Base-by-base conservation (phyloP, 2,113 vertebrate species). In the Burhinus bistriatus region DNA sequence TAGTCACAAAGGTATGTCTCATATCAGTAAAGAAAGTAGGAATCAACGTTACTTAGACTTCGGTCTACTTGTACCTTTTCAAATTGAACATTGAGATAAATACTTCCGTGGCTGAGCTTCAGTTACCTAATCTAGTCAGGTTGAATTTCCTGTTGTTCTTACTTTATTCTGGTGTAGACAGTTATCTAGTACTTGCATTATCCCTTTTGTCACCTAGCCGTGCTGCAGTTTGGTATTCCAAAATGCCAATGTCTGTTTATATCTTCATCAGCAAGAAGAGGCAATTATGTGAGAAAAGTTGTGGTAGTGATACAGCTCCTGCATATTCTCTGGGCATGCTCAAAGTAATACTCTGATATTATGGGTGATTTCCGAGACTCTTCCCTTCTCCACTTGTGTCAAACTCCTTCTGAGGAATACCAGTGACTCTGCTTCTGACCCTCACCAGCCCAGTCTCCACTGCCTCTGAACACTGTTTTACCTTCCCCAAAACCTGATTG, bases 361-460 rank as follows among this genome's bases (percentile, higher is more conserved):
- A 10, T 0, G 1, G 72, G 18, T 47, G 42, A 29, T 59, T 68
- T 79, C 47, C 49, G 65, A 82, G 38, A 30, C 42, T 30, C 1
- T 44, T 87, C 16, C 34, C 38, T 54, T 78, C 45, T 82, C 30
- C 9, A 6, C 5, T 22, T 36, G 23, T 36, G 40, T 68, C 49
- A n/a, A 6, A 71, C 42, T n/a, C 55, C 51, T 32, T 68, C 52
- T 57, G 32, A 71, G 61, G 47, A 52, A n/a, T 20, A 27, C n/a
- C 75, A 69, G 0, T 32, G 27, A 8, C 38, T 44, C 16, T 52
- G 42, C 45, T 58, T 23, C 2, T 18, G 49, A 22, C 40, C 29
- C 38, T 66, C 0, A 0, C n/a, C 26, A 64, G 36, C 81, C 49
- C 71, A 3, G 4, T 38, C 47, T 12, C 65, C 23, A 1, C 52